Conservation (phyloP, 2,888 invertebrate species). For the Epinotia bilunana region DNA sequence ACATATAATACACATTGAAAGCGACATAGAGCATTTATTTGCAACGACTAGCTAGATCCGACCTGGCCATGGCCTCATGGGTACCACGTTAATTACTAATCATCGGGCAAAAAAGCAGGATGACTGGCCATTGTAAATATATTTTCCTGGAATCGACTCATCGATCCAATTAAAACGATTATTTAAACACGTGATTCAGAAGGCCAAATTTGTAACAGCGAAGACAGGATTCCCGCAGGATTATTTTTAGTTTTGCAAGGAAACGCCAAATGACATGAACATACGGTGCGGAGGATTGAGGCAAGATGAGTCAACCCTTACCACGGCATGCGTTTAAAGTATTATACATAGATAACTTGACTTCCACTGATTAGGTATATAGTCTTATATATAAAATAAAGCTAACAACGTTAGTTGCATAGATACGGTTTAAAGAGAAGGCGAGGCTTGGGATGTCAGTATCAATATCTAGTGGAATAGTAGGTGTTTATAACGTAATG, state of each 20-base stretch:
- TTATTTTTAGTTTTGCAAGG: slow-evolving; percentile 30
- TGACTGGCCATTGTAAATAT: slow-evolving; percentile 19
- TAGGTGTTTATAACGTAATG: slow-evolving; percentile 1
- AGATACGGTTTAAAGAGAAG: not conserved
- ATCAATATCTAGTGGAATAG: not conserved
- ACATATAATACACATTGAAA: not conserved
- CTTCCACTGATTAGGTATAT: not conserved
- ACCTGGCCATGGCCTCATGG: not conserved
- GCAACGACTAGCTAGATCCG: not conserved
- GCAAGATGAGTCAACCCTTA: slow-evolving; percentile 23
- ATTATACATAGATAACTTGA: slow-evolving; percentile 15
- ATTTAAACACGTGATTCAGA: slow-evolving; percentile 35
- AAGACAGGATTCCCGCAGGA: slow-evolving; percentile 15
- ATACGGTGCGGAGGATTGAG: slow-evolving; percentile 11
- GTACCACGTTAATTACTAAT: slow-evolving; percentile 20
- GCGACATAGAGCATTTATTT: not conserved
- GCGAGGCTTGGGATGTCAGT: not conserved
- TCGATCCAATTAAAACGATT: slow-evolving; percentile 25
- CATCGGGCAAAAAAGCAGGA: slow-evolving; percentile 8
- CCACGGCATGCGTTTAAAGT: not conserved
- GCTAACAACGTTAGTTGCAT: not conserved
- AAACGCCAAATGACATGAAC: slow-evolving; percentile 25
- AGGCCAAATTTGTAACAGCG: slow-evolving; percentile 18
- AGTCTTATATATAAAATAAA: not conserved
- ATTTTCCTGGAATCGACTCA: slow-evolving; percentile 30